A percentile compares a stretch with the other conserved stretches of the same genome.
These are phyloP conservation scores for Pseudobourletiella spinata DNA, from an alignment of 1,140 invertebrate genomes.

Conservation along the genomic window DNA sequence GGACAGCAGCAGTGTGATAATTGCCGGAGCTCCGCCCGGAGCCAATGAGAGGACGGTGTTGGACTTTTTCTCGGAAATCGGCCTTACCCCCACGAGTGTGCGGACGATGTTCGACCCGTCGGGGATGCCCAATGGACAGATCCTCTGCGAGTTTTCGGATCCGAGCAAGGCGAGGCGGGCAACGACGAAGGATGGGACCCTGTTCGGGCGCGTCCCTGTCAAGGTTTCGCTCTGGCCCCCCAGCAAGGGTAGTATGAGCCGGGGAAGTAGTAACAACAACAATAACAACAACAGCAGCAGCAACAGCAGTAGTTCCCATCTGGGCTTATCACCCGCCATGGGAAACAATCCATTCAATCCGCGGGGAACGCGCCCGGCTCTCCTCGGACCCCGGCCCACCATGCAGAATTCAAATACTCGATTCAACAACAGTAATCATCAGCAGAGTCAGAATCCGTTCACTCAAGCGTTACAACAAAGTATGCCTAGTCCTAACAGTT, in stretches of 20 bases:
- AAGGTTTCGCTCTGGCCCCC: constrained; percentile 15
- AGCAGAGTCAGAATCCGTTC: constrained; percentile 27
- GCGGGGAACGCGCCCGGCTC: background rate
- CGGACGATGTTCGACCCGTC: constrained; percentile 60
- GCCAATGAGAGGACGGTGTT: constrained; percentile 64
- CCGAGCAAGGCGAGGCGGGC: constrained; percentile 59
- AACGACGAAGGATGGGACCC: constrained; percentile 56
- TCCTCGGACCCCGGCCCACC: constrained; percentile 9
- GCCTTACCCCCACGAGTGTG: constrained; percentile 62
- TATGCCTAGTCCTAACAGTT: constrained; percentile 3
- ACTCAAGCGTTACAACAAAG: constrained; percentile 24
- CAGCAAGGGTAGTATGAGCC: background rate
- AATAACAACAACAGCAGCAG: background rate
- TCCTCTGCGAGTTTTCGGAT: constrained; percentile 71
- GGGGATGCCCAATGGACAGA: constrained; percentile 64
- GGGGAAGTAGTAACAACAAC: background rate
- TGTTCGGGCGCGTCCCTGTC: constrained; percentile 25
- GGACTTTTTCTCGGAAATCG: constrained; percentile 67
- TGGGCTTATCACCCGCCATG: background rate
- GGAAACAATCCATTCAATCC: background rate
- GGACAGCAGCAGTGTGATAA: constrained; percentile 47
- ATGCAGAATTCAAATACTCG: constrained; percentile 8
- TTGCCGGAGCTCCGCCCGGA: constrained; percentile 63
- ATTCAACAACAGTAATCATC: constrained; percentile 4
- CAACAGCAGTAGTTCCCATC: background rate